These are phyloP conservation scores for Enoplosus armatus DNA, from an alignment of 2,797 vertebrate genomes.

Conservation along the genomic window DNA sequence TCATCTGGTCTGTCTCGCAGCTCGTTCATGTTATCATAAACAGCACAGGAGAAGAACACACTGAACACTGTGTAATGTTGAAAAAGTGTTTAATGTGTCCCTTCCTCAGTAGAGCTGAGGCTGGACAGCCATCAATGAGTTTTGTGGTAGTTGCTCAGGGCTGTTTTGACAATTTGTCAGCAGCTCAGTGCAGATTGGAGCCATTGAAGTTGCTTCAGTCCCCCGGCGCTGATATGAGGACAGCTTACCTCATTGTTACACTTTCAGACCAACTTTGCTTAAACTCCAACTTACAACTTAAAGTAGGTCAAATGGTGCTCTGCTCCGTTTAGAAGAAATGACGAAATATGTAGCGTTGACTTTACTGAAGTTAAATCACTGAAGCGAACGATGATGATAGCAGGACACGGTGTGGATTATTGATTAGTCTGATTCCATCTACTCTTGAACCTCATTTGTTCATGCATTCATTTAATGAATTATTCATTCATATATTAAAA, in stretches of 20 bases:
- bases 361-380: background rate
- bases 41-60: background rate
- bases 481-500: background rate
- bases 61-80: background rate
- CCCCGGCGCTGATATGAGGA: slow-evolving; percentile 40
- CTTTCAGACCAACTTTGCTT: slow-evolving; percentile 54
- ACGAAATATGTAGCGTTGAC: background rate
- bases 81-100: background rate
- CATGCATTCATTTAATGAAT: background rate
- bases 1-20: slow-evolving; percentile 16
- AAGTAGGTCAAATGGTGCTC: slow-evolving; percentile 59
- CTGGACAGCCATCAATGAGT: slow-evolving; percentile 19
- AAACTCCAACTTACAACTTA: slow-evolving; percentile 36
- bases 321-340: background rate
- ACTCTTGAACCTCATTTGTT: background rate
- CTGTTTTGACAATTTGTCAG: slow-evolving; percentile 59
- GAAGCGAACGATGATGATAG: background rate
- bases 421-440: background rate
- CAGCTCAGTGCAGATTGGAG: slow-evolving; percentile 54
- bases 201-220: slow-evolving; percentile 47
- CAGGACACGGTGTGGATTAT: background rate
- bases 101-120: slow-evolving; percentile 23
- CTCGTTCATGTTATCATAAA: background rate
- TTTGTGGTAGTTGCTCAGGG: background rate
- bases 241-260: slow-evolving; percentile 51